These are phyloP conservation scores for Diadegma fenestrale DNA, from an alignment of 2,888 invertebrate species.

Conservation along the genomic window DNA sequence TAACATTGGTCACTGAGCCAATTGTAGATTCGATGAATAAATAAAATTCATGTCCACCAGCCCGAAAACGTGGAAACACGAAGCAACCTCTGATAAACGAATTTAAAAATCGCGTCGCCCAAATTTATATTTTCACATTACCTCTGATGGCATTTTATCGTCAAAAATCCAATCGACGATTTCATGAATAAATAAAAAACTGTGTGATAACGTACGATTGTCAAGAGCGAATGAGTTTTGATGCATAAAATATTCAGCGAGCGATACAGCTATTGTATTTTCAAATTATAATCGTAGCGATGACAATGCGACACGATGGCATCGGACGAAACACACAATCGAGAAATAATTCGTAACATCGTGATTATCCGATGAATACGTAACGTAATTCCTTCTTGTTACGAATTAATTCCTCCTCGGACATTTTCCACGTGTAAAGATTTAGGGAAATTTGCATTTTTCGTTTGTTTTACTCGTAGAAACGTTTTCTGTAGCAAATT, in stretches of 20 bases:
- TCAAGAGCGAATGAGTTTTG: background rate
- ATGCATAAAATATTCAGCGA: background rate
- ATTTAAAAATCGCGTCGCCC: conserved; percentile 1
- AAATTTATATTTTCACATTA: conserved; percentile 16
- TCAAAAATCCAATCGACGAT: background rate
- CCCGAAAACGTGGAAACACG: background rate
- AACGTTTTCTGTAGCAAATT: no score
- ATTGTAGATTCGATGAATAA: conserved; percentile 66
- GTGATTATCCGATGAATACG: background rate
- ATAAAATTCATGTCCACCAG: conserved; percentile 40
- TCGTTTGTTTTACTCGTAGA: no score
- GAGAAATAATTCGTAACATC: background rate
- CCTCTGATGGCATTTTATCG: background rate
- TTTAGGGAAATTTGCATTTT: no score
- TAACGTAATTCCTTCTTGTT: background rate
- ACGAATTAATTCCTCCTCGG: background rate
- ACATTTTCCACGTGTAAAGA: background rate
- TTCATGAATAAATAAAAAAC: conserved; percentile 25
- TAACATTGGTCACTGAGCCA: conserved; percentile 57
- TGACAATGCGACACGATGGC: background rate
- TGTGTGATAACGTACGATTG: background rate
- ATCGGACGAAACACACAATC: background rate
- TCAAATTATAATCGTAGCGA: background rate
- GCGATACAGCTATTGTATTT: background rate
- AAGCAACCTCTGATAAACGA: background rate